phyloP scores from a whole-genome alignment of 2,113 vertebrate genomes.

The Sula dactylatra region DNA sequence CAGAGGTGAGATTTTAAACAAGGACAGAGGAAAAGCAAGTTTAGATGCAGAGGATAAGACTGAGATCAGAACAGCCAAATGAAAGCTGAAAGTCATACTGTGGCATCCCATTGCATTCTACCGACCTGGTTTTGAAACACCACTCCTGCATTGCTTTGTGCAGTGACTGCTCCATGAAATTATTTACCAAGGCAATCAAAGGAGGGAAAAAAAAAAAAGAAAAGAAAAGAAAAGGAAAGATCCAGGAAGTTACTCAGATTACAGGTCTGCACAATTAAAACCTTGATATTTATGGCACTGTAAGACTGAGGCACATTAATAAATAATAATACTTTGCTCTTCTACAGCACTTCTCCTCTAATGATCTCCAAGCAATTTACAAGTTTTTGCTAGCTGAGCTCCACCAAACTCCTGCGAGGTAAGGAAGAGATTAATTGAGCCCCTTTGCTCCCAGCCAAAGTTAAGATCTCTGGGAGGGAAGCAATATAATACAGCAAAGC shows the following conservation, averaged over 20 bases:
- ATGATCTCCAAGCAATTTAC: constrained; percentile 54
- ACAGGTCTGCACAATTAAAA: constrained; percentile 52
- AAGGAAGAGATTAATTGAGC: constrained; percentile 20
- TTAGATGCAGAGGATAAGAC: not conserved
- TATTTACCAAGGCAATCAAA: constrained; percentile 28
- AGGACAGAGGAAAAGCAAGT: not conserved
- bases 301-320: constrained; percentile 56
- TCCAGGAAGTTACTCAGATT: constrained; percentile 40
- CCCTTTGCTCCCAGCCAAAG: not conserved
- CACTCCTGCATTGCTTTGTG: not conserved
- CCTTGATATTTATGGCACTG: constrained; percentile 39
- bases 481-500: not conserved
- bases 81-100: not conserved
- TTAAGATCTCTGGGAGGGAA: not conserved
- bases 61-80: not conserved
- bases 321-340: constrained; percentile 59
- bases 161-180: not conserved
- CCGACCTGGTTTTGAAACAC: not conserved
- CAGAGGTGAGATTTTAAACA: not conserved
- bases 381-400: constrained; percentile 32
- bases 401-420: constrained; percentile 15
- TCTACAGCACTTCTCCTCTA: constrained; percentile 42
- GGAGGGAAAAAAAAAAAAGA: not conserved
- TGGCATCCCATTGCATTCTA: not conserved
- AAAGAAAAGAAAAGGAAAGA: not conserved